phyloP scores from a whole-genome alignment of 2,113 vertebrate genomes.

The Pachycephala philippinensis region DNA sequence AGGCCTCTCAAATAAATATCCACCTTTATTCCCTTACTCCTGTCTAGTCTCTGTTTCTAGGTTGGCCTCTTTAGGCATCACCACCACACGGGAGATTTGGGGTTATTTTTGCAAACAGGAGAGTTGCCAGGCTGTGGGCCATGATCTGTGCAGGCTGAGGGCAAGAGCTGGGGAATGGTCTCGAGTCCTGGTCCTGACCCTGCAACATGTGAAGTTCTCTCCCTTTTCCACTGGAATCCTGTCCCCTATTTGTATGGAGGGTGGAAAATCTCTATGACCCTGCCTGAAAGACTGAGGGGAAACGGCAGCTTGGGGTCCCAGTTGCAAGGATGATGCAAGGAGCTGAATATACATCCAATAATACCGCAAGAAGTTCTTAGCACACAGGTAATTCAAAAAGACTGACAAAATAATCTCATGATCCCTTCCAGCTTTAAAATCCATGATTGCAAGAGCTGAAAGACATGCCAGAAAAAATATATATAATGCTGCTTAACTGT shows the following conservation, averaged over 20 bases:
- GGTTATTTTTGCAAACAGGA: background rate
- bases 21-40: no score
- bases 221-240: background rate
- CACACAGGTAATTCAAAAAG: background rate
- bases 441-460: background rate
- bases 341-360: background rate
- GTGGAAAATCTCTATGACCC: background rate
- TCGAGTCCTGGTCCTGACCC: no score
- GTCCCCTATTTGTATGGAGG: background rate
- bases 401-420: background rate
- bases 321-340: background rate
- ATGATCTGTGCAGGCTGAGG: background rate
- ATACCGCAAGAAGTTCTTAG: background rate
- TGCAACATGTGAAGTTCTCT: background rate
- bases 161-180: background rate
- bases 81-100: background rate
- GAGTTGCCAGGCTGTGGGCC: fast-evolving
- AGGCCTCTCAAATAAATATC: no score
- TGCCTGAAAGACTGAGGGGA: background rate
- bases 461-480: background rate
- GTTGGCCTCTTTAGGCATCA: no score
- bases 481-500: background rate
- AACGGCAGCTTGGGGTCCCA: background rate
- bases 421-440: slow-evolving; percentile 1
- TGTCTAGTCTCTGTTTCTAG: no score